A percentile compares a stretch with the other conserved stretches of the same genome.
phyloP scores from a whole-genome alignment of 30 jellyfish, hydroid and myxozoan species.

The Aurelia sp. region DNA sequence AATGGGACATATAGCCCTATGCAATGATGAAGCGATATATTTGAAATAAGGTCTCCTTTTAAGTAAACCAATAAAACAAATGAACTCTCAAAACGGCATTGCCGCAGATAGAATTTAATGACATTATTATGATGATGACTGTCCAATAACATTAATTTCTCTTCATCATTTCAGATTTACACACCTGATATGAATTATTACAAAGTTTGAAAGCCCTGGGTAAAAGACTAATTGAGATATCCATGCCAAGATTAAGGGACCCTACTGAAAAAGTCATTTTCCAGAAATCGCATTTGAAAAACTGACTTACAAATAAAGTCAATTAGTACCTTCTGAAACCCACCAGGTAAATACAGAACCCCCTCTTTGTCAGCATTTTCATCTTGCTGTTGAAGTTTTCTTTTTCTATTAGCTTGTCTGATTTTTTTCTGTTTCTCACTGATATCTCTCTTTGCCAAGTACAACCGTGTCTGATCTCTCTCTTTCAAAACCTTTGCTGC shows the following conservation, averaged over 20 bases:
- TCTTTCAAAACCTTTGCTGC: neutral
- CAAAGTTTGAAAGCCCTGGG: neutral
- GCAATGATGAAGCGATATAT: no score
- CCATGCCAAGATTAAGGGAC: neutral
- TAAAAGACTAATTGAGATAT: neutral
- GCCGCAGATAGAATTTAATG: no score
- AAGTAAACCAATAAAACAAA: no score
- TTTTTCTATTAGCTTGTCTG: slow-evolving; percentile 32
- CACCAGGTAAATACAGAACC: neutral
- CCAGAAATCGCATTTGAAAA: neutral
- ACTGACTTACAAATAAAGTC: neutral
- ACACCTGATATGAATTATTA: neutral
- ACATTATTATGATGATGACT: no score
- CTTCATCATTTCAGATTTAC: no score
- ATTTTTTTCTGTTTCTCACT: slow-evolving; percentile 18
- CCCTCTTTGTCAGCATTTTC: neutral
- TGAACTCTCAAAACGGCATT: no score
- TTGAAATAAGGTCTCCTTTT: no score
- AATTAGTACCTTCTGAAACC: neutral
- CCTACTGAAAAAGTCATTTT: neutral
- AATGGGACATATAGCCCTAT: no score
- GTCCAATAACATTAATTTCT: no score
- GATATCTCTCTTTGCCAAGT: slow-evolving; percentile 10
- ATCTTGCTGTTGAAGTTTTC: slow-evolving; percentile 21
- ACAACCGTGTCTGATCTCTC: slow-evolving; percentile 3